Conservation (phyloP, 2,797 vertebrate species). For the Spheniscus humboldti region DNA sequence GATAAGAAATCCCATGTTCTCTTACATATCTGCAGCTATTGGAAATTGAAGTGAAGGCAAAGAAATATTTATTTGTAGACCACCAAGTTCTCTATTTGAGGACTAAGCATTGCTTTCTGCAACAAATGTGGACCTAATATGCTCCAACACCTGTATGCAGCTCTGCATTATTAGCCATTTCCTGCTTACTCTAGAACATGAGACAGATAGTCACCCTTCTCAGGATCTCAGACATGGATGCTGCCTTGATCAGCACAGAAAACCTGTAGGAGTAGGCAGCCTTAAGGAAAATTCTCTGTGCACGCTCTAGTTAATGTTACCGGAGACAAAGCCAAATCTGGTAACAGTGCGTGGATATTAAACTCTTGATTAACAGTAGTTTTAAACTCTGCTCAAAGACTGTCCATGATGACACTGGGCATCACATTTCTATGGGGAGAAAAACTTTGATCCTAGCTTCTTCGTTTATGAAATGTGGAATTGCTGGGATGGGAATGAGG, state of each 20-base stretch:
- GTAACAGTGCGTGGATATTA: not conserved
- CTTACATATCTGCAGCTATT: not conserved
- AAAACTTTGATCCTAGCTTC: not conserved
- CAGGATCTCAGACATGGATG: not conserved
- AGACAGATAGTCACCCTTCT: not conserved
- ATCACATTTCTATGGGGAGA: not conserved
- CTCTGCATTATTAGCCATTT: not conserved
- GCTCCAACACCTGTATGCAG: not conserved
- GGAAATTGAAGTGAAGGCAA: not conserved
- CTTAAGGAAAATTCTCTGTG: not conserved
- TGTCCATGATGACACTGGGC: not conserved
- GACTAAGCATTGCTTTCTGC: not conserved
- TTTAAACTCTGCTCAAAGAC: not conserved
- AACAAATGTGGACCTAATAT: not conserved
- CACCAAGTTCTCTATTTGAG: not conserved
- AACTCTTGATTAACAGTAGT: not conserved
- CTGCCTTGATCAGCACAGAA: not conserved
- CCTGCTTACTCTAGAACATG: not conserved
- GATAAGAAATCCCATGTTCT: not conserved
- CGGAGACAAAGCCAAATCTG: not conserved
- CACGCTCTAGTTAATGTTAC: not conserved
- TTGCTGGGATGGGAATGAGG: not conserved
- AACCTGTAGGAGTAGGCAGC: not conserved
- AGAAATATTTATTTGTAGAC: not conserved
- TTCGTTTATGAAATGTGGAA: not conserved